Conservation (phyloP, 2,113 vertebrate species). For the Calyptomena viridis region DNA sequence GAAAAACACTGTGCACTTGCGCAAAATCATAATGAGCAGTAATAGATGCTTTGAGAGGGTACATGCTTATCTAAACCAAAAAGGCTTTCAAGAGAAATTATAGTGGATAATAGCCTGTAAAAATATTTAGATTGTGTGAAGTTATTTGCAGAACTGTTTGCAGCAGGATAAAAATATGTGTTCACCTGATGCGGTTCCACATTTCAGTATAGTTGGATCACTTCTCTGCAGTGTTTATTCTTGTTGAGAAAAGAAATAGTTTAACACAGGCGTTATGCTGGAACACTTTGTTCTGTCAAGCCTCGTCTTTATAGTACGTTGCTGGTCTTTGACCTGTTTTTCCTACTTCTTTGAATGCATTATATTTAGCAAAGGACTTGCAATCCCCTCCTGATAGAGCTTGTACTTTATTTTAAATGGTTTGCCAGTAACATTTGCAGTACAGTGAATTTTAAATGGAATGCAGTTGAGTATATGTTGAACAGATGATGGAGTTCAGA, state of each 20-base stretch:
- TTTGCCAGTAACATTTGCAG: neutral
- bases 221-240: conserved; percentile 11
- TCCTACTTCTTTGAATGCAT: neutral
- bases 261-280: neutral
- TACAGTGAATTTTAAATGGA: neutral
- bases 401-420: neutral
- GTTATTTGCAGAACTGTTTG: conserved; percentile 6
- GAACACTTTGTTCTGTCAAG: neutral
- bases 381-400: neutral
- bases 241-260: neutral
- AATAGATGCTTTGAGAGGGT: neutral
- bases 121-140: conserved; percentile 13
- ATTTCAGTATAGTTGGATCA: neutral
- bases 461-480: neutral
- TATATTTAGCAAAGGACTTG: neutral
- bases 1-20: neutral
- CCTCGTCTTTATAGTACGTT: neutral
- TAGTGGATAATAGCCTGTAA: neutral
- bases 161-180: neutral
- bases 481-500: neutral
- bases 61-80: neutral
- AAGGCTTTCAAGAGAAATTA: neutral
- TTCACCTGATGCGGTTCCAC: conserved; percentile 6
- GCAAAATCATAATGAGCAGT: neutral
- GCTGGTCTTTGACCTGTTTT: neutral